These are phyloP conservation scores for Alouatta palliata DNA, from an alignment of 2,113 vertebrate genomes.

Conservation along the genomic window DNA sequence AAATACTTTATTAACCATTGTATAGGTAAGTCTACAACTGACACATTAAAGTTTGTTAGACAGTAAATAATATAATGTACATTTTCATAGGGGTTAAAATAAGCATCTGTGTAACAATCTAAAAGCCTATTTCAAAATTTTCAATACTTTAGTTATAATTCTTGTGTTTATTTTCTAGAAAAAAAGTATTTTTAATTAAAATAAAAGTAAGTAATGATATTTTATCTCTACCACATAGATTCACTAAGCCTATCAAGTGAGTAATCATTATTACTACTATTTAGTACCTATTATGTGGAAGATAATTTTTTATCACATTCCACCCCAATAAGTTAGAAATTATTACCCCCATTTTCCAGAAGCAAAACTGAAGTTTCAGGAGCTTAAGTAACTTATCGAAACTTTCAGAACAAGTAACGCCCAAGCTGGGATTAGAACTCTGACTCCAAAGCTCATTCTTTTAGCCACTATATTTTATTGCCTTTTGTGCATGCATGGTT, in stretches of 20 bases:
- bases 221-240: constrained; percentile 24
- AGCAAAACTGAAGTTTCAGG: not conserved
- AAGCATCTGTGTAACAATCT: not conserved
- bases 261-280: not conserved
- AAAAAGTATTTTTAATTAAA: not conserved
- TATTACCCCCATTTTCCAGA: not conserved
- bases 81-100: not conserved
- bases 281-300: not conserved
- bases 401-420: not conserved
- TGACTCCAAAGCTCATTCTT: not conserved
- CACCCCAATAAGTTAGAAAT: not conserved
- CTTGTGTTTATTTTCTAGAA: not conserved
- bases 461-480: not conserved
- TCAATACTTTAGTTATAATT: not conserved
- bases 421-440: not conserved
- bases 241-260: not conserved
- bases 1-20: not conserved
- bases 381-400: not conserved
- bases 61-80: not conserved
- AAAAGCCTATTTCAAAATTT: not conserved
- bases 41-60: not conserved
- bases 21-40: not conserved
- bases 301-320: not conserved
- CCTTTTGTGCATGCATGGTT: not conserved
- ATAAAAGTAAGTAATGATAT: not conserved